Percentiles rank a stretch among this genome's conserved stretches.
These are phyloP conservation scores for Kryptopterus vitreolus DNA, from an alignment of 2,797 vertebrate genomes.

Conservation along the genomic window DNA sequence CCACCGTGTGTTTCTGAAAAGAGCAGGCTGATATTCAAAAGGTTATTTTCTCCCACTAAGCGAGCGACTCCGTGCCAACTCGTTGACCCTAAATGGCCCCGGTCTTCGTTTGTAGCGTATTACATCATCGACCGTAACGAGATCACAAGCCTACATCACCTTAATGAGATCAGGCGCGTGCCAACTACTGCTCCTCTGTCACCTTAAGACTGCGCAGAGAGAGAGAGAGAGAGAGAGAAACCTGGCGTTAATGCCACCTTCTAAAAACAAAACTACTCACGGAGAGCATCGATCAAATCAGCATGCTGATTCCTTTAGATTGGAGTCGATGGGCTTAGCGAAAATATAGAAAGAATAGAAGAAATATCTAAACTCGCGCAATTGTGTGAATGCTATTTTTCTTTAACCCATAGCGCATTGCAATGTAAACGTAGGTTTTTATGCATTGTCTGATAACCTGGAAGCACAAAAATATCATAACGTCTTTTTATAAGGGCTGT, in stretches of 20 bases:
- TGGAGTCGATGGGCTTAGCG: not conserved
- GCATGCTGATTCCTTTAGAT: not conserved
- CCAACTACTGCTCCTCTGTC: slow-evolving; percentile 36
- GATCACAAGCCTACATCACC: slow-evolving; percentile 53
- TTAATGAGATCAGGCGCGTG: slow-evolving; percentile 39
- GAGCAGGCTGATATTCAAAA: slow-evolving; percentile 2
- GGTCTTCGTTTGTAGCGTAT: slow-evolving; percentile 30
- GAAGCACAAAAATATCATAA: too few relatives aligned
- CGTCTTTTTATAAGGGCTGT: too few relatives aligned
- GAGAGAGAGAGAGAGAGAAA: slow-evolving; percentile 11
- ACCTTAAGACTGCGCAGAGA: slow-evolving; percentile 13
- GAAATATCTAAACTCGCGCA: too few relatives aligned
- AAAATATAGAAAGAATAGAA: not conserved
- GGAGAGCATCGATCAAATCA: not conserved
- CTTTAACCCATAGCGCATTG: too few relatives aligned
- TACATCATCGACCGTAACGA: slow-evolving; percentile 50
- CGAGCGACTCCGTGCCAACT: not conserved
- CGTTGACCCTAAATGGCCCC: slow-evolving; percentile 35
- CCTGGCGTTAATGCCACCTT: not conserved
- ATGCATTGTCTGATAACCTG: too few relatives aligned
- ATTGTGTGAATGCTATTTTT: too few relatives aligned
- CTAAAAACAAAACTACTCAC: not conserved
- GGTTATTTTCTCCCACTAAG: slow-evolving; percentile 15
- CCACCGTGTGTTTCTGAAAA: not conserved
- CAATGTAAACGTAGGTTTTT: too few relatives aligned